Percentiles rank a stretch among this genome's conserved stretches.
Conservation (phyloP, 2,113 vertebrate species). For the Phalacrocorax brasilianus region DNA sequence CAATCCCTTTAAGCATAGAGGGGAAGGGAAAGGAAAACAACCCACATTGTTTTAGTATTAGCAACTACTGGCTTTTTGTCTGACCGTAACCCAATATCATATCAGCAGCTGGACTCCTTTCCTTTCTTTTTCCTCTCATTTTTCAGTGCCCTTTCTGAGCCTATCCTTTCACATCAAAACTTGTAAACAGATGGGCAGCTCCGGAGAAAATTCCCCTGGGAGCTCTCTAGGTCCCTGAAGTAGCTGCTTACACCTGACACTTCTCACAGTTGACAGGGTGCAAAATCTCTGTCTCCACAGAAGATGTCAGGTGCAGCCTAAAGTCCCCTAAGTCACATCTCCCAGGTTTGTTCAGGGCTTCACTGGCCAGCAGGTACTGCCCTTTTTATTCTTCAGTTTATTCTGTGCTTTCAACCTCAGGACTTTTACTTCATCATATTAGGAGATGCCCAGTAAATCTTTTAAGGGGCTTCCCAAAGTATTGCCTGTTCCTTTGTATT, state of each 20-base stretch:
- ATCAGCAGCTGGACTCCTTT: constrained; percentile 20
- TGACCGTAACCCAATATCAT: not conserved
- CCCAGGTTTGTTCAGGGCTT: not conserved
- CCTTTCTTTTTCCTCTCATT: constrained; percentile 27
- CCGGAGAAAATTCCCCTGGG: not conserved
- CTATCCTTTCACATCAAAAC: constrained; percentile 16
- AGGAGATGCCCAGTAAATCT: not conserved
- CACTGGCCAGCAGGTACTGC: not conserved
- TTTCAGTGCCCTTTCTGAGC: constrained; percentile 1
- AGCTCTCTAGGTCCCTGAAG: constrained; percentile 13
- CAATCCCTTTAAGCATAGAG: not conserved
- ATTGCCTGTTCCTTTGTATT: constrained; percentile 8
- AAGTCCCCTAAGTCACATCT: not conserved
- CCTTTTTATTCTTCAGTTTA: not conserved
- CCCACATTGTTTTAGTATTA: not conserved
- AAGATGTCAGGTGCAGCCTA: not conserved
- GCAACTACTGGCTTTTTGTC: not conserved
- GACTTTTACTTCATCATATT: not conserved
- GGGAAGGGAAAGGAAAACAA: not conserved
- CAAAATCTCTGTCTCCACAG: constrained; percentile 1
- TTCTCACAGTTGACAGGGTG: constrained; percentile 26
- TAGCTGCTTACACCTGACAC: constrained; percentile 54
- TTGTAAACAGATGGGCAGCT: constrained; percentile 62
- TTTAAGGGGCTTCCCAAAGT: not conserved
- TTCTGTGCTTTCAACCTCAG: not conserved